A percentile compares a stretch with the other conserved stretches of the same genome.
Evolutionary conservation across 2,888 invertebrate species (phyloP).

Genomic region (Apoderus coryli): DNA sequence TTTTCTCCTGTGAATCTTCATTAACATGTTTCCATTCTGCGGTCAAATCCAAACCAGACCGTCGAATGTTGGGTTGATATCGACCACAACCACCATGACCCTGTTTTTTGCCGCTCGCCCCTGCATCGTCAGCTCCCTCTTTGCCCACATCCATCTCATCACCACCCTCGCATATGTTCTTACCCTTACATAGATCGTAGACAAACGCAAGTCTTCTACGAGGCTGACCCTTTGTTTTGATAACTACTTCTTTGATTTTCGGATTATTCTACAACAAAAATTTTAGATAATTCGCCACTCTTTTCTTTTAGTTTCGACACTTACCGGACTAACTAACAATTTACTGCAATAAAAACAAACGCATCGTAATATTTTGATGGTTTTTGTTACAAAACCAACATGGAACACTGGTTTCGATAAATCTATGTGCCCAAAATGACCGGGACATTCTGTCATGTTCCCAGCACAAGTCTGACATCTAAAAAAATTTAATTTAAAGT

Average conservation of each 20-base stretch:
- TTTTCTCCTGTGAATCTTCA: constrained; percentile 94
- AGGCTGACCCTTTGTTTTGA: constrained; percentile 91
- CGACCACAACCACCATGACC: constrained; percentile 93
- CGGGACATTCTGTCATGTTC: constrained; percentile 95
- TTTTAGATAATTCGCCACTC: neutral
- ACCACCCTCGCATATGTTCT: constrained; percentile 94
- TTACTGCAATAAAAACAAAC: constrained; percentile 98
- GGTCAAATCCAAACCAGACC: constrained; percentile 78
- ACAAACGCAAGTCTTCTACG: constrained; percentile 86
- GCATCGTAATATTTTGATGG: constrained; percentile 88
- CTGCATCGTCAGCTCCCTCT: constrained; percentile 47
- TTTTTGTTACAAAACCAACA: constrained; percentile 91
- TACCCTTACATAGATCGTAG: constrained; percentile 94
- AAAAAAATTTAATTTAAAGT: too few species aligned
- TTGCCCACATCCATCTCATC: constrained; percentile 89
- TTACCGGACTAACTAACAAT: constrained; percentile 82
- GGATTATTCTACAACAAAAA: constrained; percentile 54
- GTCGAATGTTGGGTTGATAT: constrained; percentile 83
- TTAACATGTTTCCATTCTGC: constrained; percentile 98
- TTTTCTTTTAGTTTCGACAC: constrained; percentile 30
- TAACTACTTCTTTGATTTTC: constrained; percentile 82
- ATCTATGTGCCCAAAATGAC: constrained; percentile 97
- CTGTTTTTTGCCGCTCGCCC: constrained; percentile 36
- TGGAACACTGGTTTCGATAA: constrained; percentile 96
- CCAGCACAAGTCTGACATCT: constrained; percentile 95